A percentile compares a stretch with the other conserved stretches of the same genome.
Evolutionary conservation across 2,797 vertebrate genomes (phyloP).

Genomic region (Perodicticus potto): DNA sequence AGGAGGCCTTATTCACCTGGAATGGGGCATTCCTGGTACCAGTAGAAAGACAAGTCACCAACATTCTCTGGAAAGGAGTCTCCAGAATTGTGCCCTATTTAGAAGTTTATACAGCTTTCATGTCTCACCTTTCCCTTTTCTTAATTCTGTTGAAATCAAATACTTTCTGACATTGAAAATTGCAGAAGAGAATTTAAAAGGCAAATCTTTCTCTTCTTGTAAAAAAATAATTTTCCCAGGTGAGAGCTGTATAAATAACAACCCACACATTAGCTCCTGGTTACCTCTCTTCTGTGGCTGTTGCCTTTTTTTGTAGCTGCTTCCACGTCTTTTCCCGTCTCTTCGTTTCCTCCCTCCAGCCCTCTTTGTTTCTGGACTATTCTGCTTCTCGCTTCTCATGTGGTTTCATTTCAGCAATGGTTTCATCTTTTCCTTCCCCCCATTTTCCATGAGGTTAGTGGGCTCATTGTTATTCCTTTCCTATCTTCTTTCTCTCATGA

Average conservation of each 20-base stretch:
- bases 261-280: background rate
- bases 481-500: background rate
- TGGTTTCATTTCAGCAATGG: background rate
- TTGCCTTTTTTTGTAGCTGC: background rate
- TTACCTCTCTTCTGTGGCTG: background rate
- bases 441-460: background rate
- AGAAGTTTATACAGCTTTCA: background rate
- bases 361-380: background rate
- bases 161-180: background rate
- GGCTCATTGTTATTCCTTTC: background rate
- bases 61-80: background rate
- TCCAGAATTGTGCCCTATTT: too few relatives aligned
- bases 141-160: background rate
- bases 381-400: background rate
- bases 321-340: background rate
- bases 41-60: background rate
- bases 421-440: background rate
- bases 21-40: accelerated
- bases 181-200: background rate
- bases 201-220: background rate
- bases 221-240: background rate
- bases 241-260: background rate
- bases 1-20: too few relatives aligned
- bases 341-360: background rate
- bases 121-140: background rate